Conservation (phyloP, 2,888 invertebrate species). For the Geotrupes spiniger region DNA sequence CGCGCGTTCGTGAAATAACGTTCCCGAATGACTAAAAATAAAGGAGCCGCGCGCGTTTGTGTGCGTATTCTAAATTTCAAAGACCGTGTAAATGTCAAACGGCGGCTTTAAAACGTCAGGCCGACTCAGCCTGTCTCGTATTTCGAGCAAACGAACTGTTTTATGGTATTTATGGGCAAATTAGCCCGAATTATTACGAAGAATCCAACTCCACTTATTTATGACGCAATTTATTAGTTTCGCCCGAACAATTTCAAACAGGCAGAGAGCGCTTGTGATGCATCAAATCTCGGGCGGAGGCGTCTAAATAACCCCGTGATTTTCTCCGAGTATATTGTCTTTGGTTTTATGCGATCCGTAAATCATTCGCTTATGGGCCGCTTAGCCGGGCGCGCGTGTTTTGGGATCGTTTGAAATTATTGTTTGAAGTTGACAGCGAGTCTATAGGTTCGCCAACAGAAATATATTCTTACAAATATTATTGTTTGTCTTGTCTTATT, state of each 20-base stretch:
- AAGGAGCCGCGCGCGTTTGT: constrained; percentile 3
- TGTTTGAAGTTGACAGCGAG: too few species aligned
- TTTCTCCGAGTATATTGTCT: too few species aligned
- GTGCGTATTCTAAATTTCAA: constrained; percentile 18
- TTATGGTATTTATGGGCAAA: constrained; percentile 46
- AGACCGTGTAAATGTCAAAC: constrained; percentile 28
- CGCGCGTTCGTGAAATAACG: constrained; percentile 15
- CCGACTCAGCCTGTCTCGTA: constrained; percentile 37
- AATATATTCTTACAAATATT: too few species aligned
- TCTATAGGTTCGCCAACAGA: too few species aligned
- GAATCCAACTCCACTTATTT: constrained; percentile 39
- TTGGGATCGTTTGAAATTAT: too few species aligned
- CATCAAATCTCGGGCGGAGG: too few species aligned
- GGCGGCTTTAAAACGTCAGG: constrained; percentile 26
- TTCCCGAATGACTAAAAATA: constrained; percentile 20
- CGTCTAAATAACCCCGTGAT: too few species aligned
- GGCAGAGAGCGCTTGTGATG: too few species aligned
- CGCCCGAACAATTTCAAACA: background rate
- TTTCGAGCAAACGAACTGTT: constrained; percentile 40
- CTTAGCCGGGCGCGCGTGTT: too few species aligned
- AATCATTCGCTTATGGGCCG: too few species aligned
- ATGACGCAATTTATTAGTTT: constrained; percentile 37
- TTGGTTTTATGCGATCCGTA: too few species aligned
- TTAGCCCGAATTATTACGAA: constrained; percentile 44
- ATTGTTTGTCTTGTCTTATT: too few species aligned